Percentiles rank a stretch among this genome's conserved stretches.
phyloP scores from a whole-genome alignment of 2,888 invertebrate genomes.

The Sipha maydis region DNA sequence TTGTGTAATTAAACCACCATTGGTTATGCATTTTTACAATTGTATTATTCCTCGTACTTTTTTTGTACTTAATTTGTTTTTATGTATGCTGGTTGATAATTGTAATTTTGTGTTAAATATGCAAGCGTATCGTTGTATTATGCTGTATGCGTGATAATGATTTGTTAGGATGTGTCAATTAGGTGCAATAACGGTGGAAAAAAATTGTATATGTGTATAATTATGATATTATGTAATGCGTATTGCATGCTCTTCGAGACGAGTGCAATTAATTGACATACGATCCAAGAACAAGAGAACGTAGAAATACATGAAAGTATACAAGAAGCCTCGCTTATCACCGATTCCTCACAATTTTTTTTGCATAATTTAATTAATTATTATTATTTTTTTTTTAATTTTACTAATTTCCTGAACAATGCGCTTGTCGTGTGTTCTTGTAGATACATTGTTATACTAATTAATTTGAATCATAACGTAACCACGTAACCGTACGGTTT shows the following conservation, averaged over 20 bases:
- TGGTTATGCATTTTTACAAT: not conserved
- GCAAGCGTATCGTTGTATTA: not conserved
- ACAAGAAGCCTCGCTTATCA: not conserved
- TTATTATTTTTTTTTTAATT: not conserved
- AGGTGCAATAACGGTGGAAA: not conserved
- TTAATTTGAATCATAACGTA: too few relatives aligned
- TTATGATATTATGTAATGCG: not conserved
- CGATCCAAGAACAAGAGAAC: not conserved
- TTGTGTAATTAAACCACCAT: too few relatives aligned
- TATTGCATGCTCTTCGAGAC: not conserved
- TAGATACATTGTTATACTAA: too few relatives aligned
- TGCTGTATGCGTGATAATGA: not conserved
- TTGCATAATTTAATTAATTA: not conserved
- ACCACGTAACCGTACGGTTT: too few relatives aligned
- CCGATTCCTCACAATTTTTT: too few relatives aligned
- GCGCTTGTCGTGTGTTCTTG: not conserved
- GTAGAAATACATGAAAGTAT: not conserved
- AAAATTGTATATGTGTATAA: not conserved
- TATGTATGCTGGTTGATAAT: not conserved
- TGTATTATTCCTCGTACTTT: not conserved
- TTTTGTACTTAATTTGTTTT: too few relatives aligned
- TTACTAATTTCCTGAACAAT: not conserved
- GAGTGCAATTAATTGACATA: not conserved
- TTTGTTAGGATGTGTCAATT: not conserved
- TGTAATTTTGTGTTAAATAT: not conserved